phyloP scores from a whole-genome alignment of 2,888 invertebrate genomes.

The Chirona hameri region DNA sequence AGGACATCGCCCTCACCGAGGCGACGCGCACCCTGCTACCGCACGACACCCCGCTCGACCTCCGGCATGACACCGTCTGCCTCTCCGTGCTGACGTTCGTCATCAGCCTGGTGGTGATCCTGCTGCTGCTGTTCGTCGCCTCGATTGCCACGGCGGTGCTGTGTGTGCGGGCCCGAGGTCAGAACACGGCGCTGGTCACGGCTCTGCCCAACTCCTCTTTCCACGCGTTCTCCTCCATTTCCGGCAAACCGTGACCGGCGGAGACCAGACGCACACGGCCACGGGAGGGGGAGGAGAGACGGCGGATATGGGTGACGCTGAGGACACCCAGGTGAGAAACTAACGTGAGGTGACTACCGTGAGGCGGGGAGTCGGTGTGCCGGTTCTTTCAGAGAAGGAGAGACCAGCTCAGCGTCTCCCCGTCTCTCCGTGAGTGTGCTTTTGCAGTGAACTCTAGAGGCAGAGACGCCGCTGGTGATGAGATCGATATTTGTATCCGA shows the following conservation, averaged over 20 bases:
- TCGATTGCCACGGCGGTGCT: constrained; percentile 54
- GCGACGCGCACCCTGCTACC: constrained; percentile 29
- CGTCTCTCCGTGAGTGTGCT: too few species aligned
- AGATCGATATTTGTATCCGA: too few species aligned
- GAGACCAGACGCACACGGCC: too few species aligned
- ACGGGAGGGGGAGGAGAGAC: background rate
- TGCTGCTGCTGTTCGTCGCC: constrained; percentile 59
- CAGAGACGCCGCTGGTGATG: too few species aligned
- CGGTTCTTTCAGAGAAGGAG: too few species aligned
- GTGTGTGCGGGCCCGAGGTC: constrained; percentile 47
- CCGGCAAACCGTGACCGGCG: constrained; percentile 31
- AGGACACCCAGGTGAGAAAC: too few species aligned
- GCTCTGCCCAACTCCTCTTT: constrained; percentile 35
- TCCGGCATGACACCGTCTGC: constrained; percentile 54
- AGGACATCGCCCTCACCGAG: constrained; percentile 54
- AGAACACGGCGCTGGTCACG: constrained; percentile 34
- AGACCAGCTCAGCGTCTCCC: too few species aligned
- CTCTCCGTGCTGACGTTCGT: constrained; percentile 62
- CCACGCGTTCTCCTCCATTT: constrained; percentile 38
- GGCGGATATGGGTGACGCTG: too few species aligned
- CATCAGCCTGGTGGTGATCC: constrained; percentile 58
- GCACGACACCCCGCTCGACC: constrained; percentile 33
- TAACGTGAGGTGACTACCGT: background rate
- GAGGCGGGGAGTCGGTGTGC: background rate
- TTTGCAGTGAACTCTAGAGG: too few species aligned